These are phyloP conservation scores for Apamea monoglypha DNA, from an alignment of 2,888 invertebrate species.

Conservation along the genomic window DNA sequence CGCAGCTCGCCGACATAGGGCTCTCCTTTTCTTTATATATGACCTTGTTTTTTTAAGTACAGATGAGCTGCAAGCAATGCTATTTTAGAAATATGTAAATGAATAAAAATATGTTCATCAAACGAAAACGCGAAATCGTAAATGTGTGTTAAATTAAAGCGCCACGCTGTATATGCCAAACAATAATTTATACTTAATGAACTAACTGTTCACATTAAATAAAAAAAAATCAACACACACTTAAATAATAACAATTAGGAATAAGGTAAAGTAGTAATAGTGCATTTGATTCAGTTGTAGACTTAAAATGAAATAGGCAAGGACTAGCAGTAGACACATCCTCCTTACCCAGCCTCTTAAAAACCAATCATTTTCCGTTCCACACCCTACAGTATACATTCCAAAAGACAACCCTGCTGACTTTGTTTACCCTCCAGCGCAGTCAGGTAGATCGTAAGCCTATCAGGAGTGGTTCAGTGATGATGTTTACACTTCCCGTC, in stretches of 20 bases:
- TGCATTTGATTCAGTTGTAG: background rate
- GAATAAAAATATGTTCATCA: background rate
- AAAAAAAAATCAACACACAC: background rate
- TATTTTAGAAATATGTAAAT: background rate
- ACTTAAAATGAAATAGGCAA: background rate
- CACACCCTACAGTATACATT: background rate
- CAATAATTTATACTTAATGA: background rate
- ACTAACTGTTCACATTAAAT: no score
- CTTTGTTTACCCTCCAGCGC: slow-evolving; percentile 23
- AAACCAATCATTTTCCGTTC: background rate
- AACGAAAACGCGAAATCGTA: background rate
- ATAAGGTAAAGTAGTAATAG: background rate
- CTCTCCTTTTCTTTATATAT: no score
- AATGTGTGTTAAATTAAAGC: background rate
- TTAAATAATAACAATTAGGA: background rate
- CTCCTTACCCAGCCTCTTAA: no score
- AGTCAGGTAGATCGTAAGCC: slow-evolving; percentile 33
- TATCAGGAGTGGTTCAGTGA: slow-evolving; percentile 45
- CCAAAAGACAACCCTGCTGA: slow-evolving; percentile 22
- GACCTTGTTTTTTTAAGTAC: background rate
- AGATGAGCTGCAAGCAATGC: background rate
- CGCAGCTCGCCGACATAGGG: no score
- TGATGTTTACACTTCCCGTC: slow-evolving; percentile 61
- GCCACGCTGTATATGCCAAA: background rate
- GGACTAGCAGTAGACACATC: background rate